Base-by-base conservation (phyloP, 2,888 invertebrate species). In the Trilocha varians region DNA sequence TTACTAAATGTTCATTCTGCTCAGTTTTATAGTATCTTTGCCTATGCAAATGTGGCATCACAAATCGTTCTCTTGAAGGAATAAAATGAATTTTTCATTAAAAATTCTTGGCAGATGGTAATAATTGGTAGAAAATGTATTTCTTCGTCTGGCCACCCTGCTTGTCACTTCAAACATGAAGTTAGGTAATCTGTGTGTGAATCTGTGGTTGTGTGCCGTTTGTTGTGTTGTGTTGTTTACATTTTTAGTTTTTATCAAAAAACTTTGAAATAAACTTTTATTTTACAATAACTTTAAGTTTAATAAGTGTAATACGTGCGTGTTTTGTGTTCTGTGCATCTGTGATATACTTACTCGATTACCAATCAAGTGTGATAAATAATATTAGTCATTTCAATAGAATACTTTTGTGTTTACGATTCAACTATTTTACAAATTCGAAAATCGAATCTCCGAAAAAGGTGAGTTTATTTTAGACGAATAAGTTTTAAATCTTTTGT, bases 151-250 rank as follows among this genome's bases (percentile, higher is more conserved):
- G 36, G n/a, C 11, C 36, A 36, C 8, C 13, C 11, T 25, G 9
- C 13, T 34, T 15, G 18, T 40, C 34, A 33, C 32, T 38, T n/a
- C n/a, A n/a, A n/a, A n/a, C n/a, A n/a, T n/a, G n/a, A n/a, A n/a
- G n/a, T n/a, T n/a, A n/a, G n/a, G n/a, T n/a, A n/a, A n/a, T n/a
- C n/a, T n/a, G n/a, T n/a, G n/a, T 42, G 15, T 45, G 40, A 41
- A 62, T 62, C 60, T 52, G 53, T 52, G 55, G 57, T 53, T 58
- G 41, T 55, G 55, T 55, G 47, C 46, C 49, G 52, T 55, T 56
- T 54, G 44, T 57, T 50, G 57, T 41, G 54, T 55, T 59, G 62
- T 63, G 61, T 67, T 65, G 65, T 69, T 69, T 68, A 70, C 62
- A 45, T 61, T 62, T 55, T 60, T 52, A 49, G 53, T 57, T 53